Conservation (phyloP, 1,140 invertebrate genomes). For the Branchinecta lynchi region DNA sequence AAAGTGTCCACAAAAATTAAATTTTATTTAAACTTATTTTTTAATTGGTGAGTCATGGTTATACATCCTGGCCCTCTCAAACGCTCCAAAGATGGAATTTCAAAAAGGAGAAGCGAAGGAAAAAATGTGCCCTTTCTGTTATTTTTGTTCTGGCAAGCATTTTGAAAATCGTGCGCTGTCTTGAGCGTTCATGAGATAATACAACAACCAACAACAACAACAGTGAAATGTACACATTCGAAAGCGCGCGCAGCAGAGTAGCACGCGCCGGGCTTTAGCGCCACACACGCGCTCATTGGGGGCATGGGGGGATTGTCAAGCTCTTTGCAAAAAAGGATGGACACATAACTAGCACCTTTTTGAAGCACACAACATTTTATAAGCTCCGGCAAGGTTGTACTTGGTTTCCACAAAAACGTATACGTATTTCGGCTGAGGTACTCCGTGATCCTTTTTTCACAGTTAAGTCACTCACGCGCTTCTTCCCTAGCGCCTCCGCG, state of each 20-base stretch:
- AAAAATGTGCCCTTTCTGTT: too few relatives aligned
- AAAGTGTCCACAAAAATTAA: too few relatives aligned
- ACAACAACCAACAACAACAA: constrained; percentile 6
- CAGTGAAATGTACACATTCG: constrained; percentile 1
- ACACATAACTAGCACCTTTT: constrained; percentile 3
- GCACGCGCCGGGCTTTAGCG: not conserved
- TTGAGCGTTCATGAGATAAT: constrained; percentile 3
- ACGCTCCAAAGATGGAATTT: too few relatives aligned
- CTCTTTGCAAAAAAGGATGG: constrained; percentile 10
- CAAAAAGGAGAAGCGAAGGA: too few relatives aligned
- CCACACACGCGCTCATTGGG: not conserved
- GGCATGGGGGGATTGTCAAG: not conserved
- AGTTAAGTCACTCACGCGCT: too few relatives aligned
- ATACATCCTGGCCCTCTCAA: too few relatives aligned
- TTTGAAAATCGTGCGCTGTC: not conserved
- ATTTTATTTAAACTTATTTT: too few relatives aligned
- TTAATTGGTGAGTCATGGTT: too few relatives aligned
- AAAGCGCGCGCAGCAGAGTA: constrained; percentile 2
- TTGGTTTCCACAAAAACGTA: constrained; percentile 11
- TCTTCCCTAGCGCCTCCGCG: too few relatives aligned
- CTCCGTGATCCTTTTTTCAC: constrained; percentile 6
- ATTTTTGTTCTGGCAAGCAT: not conserved
- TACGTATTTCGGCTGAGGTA: constrained; percentile 11
- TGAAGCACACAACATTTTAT: constrained; percentile 7
- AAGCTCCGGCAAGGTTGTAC: constrained; percentile 8